A percentile compares a stretch with the other conserved stretches of the same genome.
Conservation (phyloP, 2,113 vertebrate genomes). For the Varanus komodoensis region DNA sequence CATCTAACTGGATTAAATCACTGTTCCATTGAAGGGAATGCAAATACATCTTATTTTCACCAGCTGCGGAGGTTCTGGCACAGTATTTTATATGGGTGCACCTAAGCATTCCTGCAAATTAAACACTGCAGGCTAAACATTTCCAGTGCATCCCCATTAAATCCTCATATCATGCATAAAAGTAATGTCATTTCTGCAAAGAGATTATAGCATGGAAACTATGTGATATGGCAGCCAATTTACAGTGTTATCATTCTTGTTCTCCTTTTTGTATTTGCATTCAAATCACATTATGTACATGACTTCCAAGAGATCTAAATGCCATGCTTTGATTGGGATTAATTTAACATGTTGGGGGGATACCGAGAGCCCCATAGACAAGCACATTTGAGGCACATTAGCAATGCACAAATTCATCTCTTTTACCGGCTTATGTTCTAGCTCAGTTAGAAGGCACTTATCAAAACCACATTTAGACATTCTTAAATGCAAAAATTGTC, state of each 20-base stretch:
- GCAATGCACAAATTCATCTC: not conserved
- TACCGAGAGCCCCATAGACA: fast-evolving
- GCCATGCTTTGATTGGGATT: not conserved
- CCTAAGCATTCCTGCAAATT: not conserved
- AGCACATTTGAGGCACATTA: not conserved
- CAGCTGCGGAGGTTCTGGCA: not conserved
- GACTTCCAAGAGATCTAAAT: slow-evolving; percentile 15
- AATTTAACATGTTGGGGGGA: not conserved
- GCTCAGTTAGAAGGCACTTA: not conserved
- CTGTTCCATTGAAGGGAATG: not conserved
- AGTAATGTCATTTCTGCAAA: slow-evolving; percentile 5
- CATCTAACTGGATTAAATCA: slow-evolving; percentile 12
- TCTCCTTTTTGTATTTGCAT: slow-evolving; percentile 4
- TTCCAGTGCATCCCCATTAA: slow-evolving; percentile 11
- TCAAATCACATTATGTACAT: not conserved
- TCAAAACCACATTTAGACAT: not conserved
- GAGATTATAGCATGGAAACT: not conserved
- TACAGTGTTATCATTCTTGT: fast-evolving
- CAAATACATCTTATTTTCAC: not conserved
- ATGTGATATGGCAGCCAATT: not conserved
- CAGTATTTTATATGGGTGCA: not conserved
- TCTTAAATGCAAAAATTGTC: not conserved
- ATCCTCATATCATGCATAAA: slow-evolving; percentile 13
- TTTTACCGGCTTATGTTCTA: not conserved
- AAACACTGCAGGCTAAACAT: not conserved